These are phyloP conservation scores for Holotrichia oblita DNA, from an alignment of 1,140 invertebrate genomes.

Conservation along the genomic window DNA sequence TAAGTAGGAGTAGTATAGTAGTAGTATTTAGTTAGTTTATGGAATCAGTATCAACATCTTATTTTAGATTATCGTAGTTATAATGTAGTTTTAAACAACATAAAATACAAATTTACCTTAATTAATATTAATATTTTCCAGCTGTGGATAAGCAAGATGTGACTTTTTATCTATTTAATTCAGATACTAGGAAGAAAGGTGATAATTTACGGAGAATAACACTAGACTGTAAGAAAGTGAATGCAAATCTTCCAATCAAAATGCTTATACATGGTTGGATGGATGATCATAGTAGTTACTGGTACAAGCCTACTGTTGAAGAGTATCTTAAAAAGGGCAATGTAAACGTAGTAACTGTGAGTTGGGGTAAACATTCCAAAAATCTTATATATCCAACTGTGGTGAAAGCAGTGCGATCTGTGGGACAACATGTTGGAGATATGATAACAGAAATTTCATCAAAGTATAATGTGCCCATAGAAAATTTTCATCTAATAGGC, in stretches of 20 bases:
- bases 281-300: slow-evolving; percentile 21
- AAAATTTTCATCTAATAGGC: slow-evolving; percentile 69
- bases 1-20: too few relatives aligned
- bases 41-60: too few relatives aligned
- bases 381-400: not conserved
- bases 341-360: slow-evolving; percentile 25
- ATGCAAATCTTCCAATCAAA: slow-evolving; percentile 3
- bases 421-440: not conserved
- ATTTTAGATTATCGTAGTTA: too few relatives aligned
- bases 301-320: slow-evolving; percentile 15
- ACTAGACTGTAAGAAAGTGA: not conserved
- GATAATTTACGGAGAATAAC: not conserved
- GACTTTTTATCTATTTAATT: not conserved
- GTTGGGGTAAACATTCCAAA: slow-evolving; percentile 23
- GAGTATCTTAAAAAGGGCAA: slow-evolving; percentile 27
- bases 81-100: too few relatives aligned
- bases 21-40: too few relatives aligned
- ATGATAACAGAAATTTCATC: not conserved
- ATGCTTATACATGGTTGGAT: slow-evolving; percentile 38
- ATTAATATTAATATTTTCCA: not conserved
- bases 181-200: not conserved
- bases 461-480: slow-evolving; percentile 4
- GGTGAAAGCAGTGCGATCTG: not conserved
- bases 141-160: not conserved
- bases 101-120: too few relatives aligned